Conservation (phyloP, 2,113 vertebrate genomes). For the Calidris pygmaea region DNA sequence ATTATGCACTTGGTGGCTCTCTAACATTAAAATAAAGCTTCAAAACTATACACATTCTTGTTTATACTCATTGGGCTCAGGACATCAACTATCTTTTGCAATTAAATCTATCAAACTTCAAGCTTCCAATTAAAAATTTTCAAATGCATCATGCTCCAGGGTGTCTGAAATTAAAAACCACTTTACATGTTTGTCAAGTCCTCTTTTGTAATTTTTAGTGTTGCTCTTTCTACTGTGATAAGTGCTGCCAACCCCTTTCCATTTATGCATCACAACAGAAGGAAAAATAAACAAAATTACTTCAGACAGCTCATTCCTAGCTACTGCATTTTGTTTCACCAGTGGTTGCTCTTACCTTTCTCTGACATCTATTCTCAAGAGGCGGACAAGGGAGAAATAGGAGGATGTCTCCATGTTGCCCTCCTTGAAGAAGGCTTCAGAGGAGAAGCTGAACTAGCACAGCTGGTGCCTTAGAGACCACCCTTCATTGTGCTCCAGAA, state of each 20-base stretch:
- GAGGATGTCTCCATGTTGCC: neutral
- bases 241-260: conserved; percentile 19
- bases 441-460: neutral
- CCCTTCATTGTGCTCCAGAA: fast-evolving
- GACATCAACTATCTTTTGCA: conserved; percentile 44
- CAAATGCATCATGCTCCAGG: conserved; percentile 59
- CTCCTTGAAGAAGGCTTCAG: neutral
- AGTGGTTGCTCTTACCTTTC: neutral
- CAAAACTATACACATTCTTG: neutral
- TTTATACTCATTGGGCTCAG: neutral
- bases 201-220: conserved; percentile 5
- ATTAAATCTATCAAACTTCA: conserved; percentile 65
- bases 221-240: conserved; percentile 28
- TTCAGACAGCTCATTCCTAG: neutral
- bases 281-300: neutral
- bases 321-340: neutral
- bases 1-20: conserved; percentile 49
- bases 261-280: neutral
- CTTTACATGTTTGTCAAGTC: conserved; percentile 46
- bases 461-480: neutral
- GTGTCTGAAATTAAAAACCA: conserved; percentile 49
- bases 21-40: conserved; percentile 58
- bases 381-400: neutral
- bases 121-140: conserved; percentile 58
- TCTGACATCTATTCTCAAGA: neutral